Percentiles rank a stretch among this genome's conserved stretches.
Evolutionary conservation across 2,113 vertebrate species (phyloP).

Genomic region (Struthio camelus): DNA sequence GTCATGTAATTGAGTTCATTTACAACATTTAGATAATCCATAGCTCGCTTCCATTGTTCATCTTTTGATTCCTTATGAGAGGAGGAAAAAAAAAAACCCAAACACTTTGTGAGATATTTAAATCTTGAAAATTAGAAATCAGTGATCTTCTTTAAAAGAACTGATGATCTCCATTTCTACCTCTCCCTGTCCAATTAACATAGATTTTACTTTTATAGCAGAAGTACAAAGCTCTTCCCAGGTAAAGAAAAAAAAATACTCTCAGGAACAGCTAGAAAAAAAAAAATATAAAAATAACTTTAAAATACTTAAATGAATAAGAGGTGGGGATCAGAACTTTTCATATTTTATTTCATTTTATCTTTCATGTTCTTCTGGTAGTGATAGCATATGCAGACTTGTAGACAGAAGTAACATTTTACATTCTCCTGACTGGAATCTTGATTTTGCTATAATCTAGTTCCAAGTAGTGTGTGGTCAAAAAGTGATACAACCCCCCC

Average conservation of each 20-base stretch:
- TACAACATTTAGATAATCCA: constrained; percentile 90
- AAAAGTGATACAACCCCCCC: not conserved
- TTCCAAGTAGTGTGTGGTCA: not conserved
- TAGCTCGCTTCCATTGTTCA: constrained; percentile 91
- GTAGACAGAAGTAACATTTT: not conserved
- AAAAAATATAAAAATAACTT: not conserved
- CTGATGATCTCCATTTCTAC: not conserved
- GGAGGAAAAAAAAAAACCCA: not conserved
- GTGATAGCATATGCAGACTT: not conserved
- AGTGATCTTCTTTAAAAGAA: not conserved
- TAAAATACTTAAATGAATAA: not conserved
- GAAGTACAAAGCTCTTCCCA: not conserved
- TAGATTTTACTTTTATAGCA: not conserved
- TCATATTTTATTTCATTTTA: not conserved
- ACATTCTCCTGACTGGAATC: not conserved
- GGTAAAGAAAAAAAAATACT: not conserved
- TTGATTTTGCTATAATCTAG: not conserved
- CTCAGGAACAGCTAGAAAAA: not conserved
- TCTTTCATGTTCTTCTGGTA: not conserved
- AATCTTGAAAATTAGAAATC: not conserved
- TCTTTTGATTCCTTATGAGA: constrained; percentile 84
- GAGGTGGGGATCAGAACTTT: not conserved
- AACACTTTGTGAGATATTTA: not conserved
- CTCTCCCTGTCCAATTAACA: not conserved
- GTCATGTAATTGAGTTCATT: constrained; percentile 95